Base-by-base conservation (phyloP, 2,113 vertebrate genomes). In the Gorsachius goisagi region DNA sequence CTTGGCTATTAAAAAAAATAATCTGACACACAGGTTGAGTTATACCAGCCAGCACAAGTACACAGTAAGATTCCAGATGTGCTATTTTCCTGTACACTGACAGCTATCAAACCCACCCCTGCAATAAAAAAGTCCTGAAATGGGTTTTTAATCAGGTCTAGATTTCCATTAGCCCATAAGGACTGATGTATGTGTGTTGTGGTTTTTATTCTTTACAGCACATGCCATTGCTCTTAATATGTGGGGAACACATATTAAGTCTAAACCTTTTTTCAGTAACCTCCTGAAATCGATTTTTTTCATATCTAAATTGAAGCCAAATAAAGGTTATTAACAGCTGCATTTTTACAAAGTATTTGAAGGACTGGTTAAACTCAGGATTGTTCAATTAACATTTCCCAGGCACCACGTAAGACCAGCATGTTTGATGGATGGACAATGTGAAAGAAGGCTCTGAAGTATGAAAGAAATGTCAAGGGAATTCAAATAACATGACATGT, bases 11-110 rank as follows among this genome's bases (percentile, higher is more conserved):
- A 93, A 94, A 96, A 93, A 92, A 95, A 75, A 93, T 88, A 72
- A 80, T 72, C 95, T 98, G 96, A 98, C 89, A 53, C 95, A 95
- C 78, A 97, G 90, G 94, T 97, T 98, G 98, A 98, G 97, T 98
- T 98, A 98, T 95, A 97, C 97, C 97, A 98, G 97, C 96, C 92
- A 97, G 90, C 79, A 80, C 45, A 78, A 97, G 96, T 97, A 96
- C 97, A 97, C 92, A 97, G 95, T 96, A 97, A 96, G 95, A 95
- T 97, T 98, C 98, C 98, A 97, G 98, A 98, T 98, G 98, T 98
- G 96, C 94, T 97, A 88, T 96, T 97, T 98, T 97, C 97, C 97
- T 98, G 95, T 96, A 97, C 94, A 97, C 91, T 97, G 98, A 98
- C 97, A 98, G 96, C 92, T 98, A 97, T 98, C 97, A 98, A 97